These are phyloP conservation scores for Neopipo cinnamomea DNA, from an alignment of 2,113 vertebrate species.

Conservation along the genomic window DNA sequence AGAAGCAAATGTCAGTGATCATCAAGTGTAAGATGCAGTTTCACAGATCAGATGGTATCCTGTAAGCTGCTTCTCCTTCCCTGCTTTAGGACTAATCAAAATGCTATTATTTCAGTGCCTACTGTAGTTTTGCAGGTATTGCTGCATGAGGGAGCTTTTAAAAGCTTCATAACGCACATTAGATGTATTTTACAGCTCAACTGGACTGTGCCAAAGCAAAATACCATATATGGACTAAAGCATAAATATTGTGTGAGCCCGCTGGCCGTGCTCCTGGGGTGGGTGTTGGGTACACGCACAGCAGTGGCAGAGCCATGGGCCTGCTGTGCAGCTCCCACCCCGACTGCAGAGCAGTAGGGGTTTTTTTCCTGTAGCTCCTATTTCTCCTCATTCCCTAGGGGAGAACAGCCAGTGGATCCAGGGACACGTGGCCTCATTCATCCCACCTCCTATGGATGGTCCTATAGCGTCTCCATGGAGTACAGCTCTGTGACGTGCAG, in stretches of 20 bases:
- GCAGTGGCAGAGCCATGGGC: background rate
- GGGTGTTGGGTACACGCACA: background rate
- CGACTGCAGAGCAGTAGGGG: fast-evolving
- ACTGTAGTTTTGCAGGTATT: background rate
- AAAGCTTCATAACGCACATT: background rate
- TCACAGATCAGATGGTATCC: background rate
- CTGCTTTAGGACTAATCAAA: background rate
- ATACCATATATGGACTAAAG: background rate
- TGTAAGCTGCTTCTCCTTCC: background rate
- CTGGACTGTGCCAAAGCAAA: background rate
- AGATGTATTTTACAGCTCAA: background rate
- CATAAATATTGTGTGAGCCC: background rate
- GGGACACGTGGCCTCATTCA: constrained; percentile 11
- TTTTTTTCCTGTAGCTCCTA: constrained; percentile 18
- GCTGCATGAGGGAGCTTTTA: background rate
- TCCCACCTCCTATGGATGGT: constrained; percentile 9
- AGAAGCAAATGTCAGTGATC: background rate
- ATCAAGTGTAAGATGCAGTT: background rate
- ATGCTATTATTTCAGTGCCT: background rate
- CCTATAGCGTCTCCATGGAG: constrained; percentile 21
- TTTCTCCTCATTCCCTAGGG: constrained; percentile 45
- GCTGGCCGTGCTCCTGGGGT: background rate
- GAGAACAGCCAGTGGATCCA: constrained; percentile 45
- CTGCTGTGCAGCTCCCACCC: background rate
- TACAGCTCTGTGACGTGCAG: constrained; percentile 5